Evolutionary conservation across 2,797 vertebrate species (phyloP).

Genomic region (Megalops cyprinoides): DNA sequence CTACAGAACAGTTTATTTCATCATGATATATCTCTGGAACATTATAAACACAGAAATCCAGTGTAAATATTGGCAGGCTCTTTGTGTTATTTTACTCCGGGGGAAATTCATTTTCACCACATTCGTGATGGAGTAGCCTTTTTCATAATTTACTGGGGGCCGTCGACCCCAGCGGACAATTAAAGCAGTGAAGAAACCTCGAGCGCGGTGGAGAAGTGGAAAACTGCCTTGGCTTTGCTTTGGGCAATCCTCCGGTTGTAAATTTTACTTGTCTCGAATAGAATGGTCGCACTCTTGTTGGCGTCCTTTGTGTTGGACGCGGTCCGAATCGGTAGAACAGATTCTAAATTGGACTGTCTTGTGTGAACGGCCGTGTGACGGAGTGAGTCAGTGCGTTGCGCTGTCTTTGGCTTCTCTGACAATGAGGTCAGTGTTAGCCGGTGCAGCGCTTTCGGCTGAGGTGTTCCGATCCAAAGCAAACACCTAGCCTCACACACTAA

Average conservation of each 20-base stretch:
- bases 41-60: slow-evolving; percentile 24
- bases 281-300: neutral
- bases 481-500: neutral
- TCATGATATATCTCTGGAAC: slow-evolving; percentile 14
- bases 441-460: neutral
- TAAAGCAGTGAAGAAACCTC: slow-evolving; percentile 13
- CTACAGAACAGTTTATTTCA: neutral
- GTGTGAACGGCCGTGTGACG: no score
- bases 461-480: neutral
- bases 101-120: slow-evolving; percentile 30
- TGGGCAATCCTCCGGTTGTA: neutral
- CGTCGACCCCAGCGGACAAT: slow-evolving; percentile 36
- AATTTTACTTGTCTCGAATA: neutral
- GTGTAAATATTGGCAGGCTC: slow-evolving; percentile 42
- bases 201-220: neutral
- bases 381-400: no score
- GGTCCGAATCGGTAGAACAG: neutral
- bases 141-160: slow-evolving; percentile 37
- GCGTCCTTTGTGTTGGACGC: neutral
- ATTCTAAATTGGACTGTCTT: no score
- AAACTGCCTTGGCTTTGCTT: neutral
- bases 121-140: slow-evolving; percentile 45
- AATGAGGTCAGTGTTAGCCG: neutral
- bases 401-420: no score
- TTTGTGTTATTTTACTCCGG: slow-evolving; percentile 29